phyloP scores from a whole-genome alignment of 2,888 invertebrate genomes.

The Campopleginae sp. region DNA sequence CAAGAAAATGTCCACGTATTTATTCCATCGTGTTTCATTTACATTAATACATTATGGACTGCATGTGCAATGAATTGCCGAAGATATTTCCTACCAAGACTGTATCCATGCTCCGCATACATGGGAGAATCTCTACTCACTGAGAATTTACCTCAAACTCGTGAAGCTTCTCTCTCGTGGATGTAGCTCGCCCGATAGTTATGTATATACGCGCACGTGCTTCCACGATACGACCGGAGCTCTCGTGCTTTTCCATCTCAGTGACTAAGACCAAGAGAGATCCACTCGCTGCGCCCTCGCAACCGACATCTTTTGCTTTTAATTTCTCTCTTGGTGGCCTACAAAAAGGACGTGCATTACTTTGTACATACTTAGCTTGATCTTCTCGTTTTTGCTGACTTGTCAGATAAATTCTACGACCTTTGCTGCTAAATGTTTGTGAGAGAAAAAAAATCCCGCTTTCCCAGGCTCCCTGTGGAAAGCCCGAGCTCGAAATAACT shows the following conservation, averaged over 20 bases:
- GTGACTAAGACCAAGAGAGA: constrained; percentile 25
- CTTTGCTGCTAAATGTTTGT: not conserved
- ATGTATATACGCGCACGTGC: constrained; percentile 36
- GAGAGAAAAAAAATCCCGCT: not conserved
- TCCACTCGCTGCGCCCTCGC: constrained; percentile 22
- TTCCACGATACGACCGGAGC: constrained; percentile 23
- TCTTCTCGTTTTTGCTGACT: not conserved
- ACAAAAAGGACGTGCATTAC: constrained; percentile 12
- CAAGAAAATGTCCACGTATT: not conserved
- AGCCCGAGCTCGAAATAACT: not conserved
- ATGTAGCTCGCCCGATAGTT: constrained; percentile 12
- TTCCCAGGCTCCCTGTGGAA: not conserved
- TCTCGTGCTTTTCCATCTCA: constrained; percentile 40
- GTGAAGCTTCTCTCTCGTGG: not conserved
- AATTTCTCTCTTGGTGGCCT: constrained; percentile 10
- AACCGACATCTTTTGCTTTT: constrained; percentile 17
- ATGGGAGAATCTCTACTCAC: not conserved
- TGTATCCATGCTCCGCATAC: not conserved
- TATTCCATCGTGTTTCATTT: not conserved
- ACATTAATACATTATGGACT: not conserved
- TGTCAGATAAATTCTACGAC: not conserved
- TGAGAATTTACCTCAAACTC: constrained; percentile 13
- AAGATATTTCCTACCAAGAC: not conserved
- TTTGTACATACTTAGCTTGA: constrained; percentile 11
- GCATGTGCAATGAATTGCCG: not conserved